A percentile compares a stretch with the other conserved stretches of the same genome.
phyloP scores from a whole-genome alignment of 2,797 vertebrate species.

The Centropyge bicolor region DNA sequence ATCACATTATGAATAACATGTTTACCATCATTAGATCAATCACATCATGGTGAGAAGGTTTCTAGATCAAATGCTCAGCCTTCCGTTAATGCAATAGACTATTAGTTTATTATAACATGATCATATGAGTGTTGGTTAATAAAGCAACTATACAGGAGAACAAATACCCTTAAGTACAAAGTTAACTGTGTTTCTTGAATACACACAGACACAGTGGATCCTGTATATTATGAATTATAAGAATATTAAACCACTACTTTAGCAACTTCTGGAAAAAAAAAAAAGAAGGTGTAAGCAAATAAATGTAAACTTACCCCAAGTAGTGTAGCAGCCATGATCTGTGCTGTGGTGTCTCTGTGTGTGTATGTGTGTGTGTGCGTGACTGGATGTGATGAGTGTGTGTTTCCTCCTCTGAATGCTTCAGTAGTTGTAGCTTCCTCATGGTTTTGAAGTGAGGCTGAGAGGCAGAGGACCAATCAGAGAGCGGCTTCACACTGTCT shows the following conservation, averaged over 20 bases:
- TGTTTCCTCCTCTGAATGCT: constrained; percentile 80
- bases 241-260: neutral
- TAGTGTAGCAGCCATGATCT: constrained; percentile 95
- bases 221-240: neutral
- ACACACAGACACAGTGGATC: neutral
- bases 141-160: neutral
- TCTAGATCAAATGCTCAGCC: neutral
- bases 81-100: neutral
- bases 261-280: neutral
- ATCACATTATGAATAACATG: neutral
- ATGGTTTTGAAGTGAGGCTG: constrained; percentile 94
- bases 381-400: constrained; percentile 35
- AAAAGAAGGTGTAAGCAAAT: neutral
- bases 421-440: constrained; percentile 89
- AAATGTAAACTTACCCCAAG: constrained; percentile 91
- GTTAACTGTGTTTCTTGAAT: neutral
- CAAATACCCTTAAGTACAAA: neutral
- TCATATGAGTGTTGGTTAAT: neutral
- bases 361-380: constrained; percentile 20
- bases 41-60: neutral
- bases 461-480: constrained; percentile 88
- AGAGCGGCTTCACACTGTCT: constrained; percentile 39
- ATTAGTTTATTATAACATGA: neutral
- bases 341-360: constrained; percentile 13
- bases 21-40: neutral